Percentiles rank a stretch among this genome's conserved stretches.
Evolutionary conservation across 1,140 invertebrate genomes (phyloP).

Genomic region (Trissolcus basalis): DNA sequence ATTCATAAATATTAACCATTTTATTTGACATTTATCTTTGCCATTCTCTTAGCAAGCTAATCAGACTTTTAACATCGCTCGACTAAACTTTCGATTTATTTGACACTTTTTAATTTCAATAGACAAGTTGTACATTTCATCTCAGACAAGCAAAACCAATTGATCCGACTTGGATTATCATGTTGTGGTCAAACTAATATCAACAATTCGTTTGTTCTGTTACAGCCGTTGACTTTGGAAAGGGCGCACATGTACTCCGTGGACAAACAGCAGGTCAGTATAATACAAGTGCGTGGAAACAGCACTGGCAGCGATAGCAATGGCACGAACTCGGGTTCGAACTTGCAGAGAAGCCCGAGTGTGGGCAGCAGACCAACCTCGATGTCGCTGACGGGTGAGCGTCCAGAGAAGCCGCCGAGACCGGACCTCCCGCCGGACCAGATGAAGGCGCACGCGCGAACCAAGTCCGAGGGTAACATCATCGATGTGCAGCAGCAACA

Average conservation of each 20-base stretch:
- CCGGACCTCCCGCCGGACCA: conserved; percentile 69
- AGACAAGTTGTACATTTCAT: too few species aligned
- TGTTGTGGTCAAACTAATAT: not conserved
- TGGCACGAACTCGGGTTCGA: conserved; percentile 66
- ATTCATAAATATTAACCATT: too few species aligned
- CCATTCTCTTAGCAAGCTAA: too few species aligned
- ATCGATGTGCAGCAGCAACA: conserved; percentile 72
- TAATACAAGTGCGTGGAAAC: conserved; percentile 79
- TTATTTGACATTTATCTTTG: too few species aligned
- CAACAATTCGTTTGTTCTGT: not conserved
- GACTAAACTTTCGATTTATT: too few species aligned
- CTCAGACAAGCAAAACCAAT: too few species aligned
- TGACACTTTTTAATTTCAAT: too few species aligned
- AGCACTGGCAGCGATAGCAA: conserved; percentile 64
- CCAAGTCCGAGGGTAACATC: conserved; percentile 76
- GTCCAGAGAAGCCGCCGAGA: conserved; percentile 73
- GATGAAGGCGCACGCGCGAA: conserved; percentile 70
- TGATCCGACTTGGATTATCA: too few species aligned
- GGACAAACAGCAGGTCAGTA: conserved; percentile 83
- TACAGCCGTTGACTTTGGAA: conserved; percentile 78
- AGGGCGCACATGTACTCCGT: conserved; percentile 82
- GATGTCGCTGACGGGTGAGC: conserved; percentile 68
- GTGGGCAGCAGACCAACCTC: conserved; percentile 72
- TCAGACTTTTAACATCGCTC: too few species aligned
- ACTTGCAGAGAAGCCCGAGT: conserved; percentile 75